phyloP scores from a whole-genome alignment of 2,113 vertebrate species.

The Plecturocebus donacophilus region DNA sequence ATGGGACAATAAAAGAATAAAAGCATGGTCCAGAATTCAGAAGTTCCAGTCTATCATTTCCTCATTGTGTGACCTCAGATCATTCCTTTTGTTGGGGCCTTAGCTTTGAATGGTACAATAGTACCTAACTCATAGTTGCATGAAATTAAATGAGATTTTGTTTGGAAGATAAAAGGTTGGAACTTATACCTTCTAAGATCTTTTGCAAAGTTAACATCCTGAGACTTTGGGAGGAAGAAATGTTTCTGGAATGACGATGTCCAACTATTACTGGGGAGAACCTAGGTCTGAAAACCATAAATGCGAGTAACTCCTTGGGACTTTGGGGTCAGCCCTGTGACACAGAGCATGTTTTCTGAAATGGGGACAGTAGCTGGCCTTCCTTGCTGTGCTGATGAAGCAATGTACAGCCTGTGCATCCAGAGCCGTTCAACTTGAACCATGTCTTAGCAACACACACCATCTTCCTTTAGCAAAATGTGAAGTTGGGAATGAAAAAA shows the following conservation, averaged over 20 bases:
- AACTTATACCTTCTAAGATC: neutral
- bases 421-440: neutral
- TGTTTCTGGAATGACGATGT: neutral
- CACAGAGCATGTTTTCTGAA: rapidly evolving
- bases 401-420: neutral
- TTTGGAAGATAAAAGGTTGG: neutral
- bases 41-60: neutral
- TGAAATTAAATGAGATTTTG: neutral
- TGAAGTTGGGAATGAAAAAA: constrained; percentile 23
- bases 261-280: neutral
- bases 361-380: neutral
- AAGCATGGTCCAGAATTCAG: neutral
- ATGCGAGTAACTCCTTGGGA: rapidly evolving
- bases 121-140: neutral
- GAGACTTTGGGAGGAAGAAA: neutral
- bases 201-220: neutral
- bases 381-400: neutral
- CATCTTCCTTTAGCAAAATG: constrained; percentile 31
- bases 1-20: neutral
- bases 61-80: neutral
- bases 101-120: neutral
- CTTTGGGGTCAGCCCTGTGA: neutral
- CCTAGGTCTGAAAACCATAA: neutral
- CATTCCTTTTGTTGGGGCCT: neutral
- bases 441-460: neutral